phyloP scores from a whole-genome alignment of 2,888 invertebrate species.

The Margaritifera margaritifera region DNA sequence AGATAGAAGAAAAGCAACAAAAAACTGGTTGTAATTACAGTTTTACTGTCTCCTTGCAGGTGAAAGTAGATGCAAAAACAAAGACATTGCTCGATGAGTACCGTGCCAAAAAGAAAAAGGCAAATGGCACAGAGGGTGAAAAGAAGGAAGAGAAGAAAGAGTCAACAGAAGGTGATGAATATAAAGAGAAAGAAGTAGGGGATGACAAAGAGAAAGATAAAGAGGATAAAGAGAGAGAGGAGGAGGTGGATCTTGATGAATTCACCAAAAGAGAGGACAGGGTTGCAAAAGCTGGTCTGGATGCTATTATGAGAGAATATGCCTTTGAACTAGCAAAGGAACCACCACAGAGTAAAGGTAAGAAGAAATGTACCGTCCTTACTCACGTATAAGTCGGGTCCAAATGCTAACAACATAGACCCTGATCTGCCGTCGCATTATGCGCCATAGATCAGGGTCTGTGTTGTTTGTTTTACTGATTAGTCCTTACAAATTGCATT shows the following conservation, averaged over 20 bases:
- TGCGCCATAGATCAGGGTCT: no score
- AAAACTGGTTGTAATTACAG: no score
- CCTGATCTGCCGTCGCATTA: no score
- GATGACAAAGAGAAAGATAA: constrained; percentile 48
- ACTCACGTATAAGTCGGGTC: no score
- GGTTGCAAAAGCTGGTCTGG: constrained; percentile 84
- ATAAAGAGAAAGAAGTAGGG: constrained; percentile 54
- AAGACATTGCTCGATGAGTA: constrained; percentile 94
- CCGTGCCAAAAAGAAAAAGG: constrained; percentile 76
- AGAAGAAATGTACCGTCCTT: no score
- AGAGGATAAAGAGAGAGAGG: constrained; percentile 44
- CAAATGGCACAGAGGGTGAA: constrained; percentile 25
- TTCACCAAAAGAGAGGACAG: constrained; percentile 78
- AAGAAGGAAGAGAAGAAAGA: constrained; percentile 32
- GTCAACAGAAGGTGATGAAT: constrained; percentile 37
- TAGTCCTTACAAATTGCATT: no score
- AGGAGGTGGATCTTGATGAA: constrained; percentile 77
- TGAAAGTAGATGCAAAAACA: constrained; percentile 96
- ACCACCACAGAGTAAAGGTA: constrained; percentile 27
- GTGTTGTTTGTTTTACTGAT: no score
- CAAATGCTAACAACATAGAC: no score
- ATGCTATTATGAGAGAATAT: constrained; percentile 87
- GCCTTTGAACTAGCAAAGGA: constrained; percentile 71
- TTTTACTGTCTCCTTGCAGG: constrained; percentile 53
- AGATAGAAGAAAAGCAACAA: not conserved